Conservation (phyloP, 2,797 vertebrate species). For the Eulemur rubriventer region DNA sequence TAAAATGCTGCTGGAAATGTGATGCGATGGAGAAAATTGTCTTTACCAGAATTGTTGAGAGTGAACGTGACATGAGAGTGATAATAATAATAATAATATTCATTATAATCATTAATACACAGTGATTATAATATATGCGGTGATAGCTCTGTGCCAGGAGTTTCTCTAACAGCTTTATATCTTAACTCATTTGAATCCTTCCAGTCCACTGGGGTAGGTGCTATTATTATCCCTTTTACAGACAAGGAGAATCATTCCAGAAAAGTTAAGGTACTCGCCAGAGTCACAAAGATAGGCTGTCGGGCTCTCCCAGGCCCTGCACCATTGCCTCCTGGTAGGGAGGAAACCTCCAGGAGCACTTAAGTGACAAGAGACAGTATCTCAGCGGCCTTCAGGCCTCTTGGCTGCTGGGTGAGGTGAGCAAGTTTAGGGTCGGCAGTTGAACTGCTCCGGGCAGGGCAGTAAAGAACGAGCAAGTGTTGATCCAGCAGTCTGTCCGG, state of each 20-base stretch:
- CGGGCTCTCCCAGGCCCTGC: neutral
- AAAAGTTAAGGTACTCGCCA: neutral
- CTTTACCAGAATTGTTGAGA: slow-evolving; percentile 39
- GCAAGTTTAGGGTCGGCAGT: neutral
- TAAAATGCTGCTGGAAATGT: neutral
- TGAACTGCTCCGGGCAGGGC: neutral
- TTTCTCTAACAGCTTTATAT: neutral
- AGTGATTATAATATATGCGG: neutral
- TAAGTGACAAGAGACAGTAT: neutral
- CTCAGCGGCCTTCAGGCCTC: neutral
- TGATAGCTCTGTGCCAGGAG: slow-evolving; percentile 13
- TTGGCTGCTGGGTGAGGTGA: neutral
- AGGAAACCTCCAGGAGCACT: neutral
- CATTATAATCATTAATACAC: slow-evolving; percentile 17
- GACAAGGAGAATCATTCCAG: neutral
- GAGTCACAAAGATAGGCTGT: neutral
- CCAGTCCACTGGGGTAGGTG: neutral
- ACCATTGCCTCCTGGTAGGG: neutral
- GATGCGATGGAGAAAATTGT: slow-evolving; percentile 37
- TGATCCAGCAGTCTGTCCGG: neutral
- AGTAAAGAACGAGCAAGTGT: neutral
- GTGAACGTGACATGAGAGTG: neutral
- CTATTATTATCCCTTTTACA: neutral
- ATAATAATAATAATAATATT: slow-evolving; percentile 5
- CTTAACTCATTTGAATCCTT: neutral